Evolutionary conservation across 2,888 invertebrate genomes (phyloP).

Genomic region (Sesia bembeciformis): DNA sequence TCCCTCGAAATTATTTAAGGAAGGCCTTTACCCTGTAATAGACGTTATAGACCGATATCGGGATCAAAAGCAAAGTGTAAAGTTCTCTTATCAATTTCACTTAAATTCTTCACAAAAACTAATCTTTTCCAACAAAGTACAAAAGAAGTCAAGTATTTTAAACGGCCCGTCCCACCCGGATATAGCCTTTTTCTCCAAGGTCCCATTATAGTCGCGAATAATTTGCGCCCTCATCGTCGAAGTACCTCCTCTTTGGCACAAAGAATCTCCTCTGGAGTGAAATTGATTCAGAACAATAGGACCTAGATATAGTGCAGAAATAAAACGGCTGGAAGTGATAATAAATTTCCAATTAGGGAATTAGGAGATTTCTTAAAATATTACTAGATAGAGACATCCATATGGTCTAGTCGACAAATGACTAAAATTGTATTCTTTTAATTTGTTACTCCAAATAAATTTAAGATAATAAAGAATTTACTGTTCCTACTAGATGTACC

Average conservation of each 20-base stretch:
- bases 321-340: conserved; percentile 1
- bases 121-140: background rate
- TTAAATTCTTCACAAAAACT: background rate
- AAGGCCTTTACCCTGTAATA: too few relatives aligned
- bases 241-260: conserved; percentile 22
- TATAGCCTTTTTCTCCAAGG: conserved; percentile 15
- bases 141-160: background rate
- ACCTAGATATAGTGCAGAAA: conserved; percentile 1
- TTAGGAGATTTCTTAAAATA: too few relatives aligned
- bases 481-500: too few relatives aligned
- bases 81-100: too few relatives aligned
- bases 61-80: too few relatives aligned
- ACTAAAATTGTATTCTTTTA: too few relatives aligned
- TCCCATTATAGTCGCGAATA: conserved; percentile 25
- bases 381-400: too few relatives aligned
- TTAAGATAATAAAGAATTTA: too few relatives aligned
- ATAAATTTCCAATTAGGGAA: background rate
- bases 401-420: too few relatives aligned
- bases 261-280: conserved; percentile 22
- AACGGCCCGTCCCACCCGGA: conserved; percentile 9
- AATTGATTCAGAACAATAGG: conserved; percentile 32
- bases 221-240: conserved; percentile 23
- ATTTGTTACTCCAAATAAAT: too few relatives aligned
- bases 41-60: too few relatives aligned
- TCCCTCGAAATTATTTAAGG: too few relatives aligned